Conservation (phyloP, 2,797 vertebrate species). For the Ctenopoma kingsleyae region DNA sequence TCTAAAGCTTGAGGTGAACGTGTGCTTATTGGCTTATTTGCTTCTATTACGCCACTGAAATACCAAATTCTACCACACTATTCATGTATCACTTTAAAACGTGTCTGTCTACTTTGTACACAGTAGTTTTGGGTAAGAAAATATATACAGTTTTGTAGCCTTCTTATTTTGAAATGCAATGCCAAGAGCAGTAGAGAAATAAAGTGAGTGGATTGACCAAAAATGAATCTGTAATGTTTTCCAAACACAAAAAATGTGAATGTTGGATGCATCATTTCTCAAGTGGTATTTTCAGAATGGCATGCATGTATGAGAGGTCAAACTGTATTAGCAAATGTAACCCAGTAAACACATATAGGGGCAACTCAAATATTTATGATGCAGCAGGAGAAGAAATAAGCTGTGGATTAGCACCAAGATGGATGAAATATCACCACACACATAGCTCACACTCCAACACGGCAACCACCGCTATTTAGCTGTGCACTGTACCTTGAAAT, state of each 20-base stretch:
- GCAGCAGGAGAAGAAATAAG: neutral
- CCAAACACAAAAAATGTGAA: neutral
- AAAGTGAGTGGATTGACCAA: too few relatives aligned
- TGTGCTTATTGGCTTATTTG: too few relatives aligned
- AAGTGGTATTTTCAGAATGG: conserved; percentile 17
- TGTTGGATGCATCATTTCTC: neutral
- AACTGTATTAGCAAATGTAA: conserved; percentile 1
- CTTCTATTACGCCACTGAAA: too few relatives aligned
- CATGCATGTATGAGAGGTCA: conserved; percentile 10
- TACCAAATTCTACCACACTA: too few relatives aligned
- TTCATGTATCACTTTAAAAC: too few relatives aligned
- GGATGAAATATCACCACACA: conserved; percentile 29
- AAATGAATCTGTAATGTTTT: neutral
- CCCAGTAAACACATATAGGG: conserved; percentile 7
- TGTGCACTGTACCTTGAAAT: conserved; percentile 40
- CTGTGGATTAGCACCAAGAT: conserved; percentile 22
- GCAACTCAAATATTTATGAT: conserved; percentile 17
- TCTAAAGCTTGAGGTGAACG: too few relatives aligned
- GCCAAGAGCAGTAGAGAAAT: too few relatives aligned
- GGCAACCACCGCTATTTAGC: neutral
- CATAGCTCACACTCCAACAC: conserved; percentile 15
- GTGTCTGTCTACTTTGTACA: too few relatives aligned
- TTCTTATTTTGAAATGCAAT: neutral
- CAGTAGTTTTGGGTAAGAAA: too few relatives aligned
- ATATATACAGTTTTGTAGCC: too few relatives aligned